These are phyloP conservation scores for Anabas testudineus DNA, from an alignment of 2,797 vertebrate genomes.

Conservation along the genomic window DNA sequence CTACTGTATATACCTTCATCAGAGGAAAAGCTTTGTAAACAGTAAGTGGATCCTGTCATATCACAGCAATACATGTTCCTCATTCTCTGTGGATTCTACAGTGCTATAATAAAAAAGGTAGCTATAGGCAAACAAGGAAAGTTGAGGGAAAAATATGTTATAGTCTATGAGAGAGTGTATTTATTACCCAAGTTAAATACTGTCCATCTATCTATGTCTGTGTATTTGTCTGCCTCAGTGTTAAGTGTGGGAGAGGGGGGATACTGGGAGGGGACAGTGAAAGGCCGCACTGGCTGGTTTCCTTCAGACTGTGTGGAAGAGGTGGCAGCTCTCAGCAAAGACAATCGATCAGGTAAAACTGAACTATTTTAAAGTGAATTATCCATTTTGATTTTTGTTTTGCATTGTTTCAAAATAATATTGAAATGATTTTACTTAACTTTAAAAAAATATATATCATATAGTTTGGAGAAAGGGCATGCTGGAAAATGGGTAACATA, in stretches of 20 bases:
- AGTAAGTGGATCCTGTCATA: constrained; percentile 20
- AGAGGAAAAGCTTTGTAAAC: constrained; percentile 32
- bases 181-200: neutral
- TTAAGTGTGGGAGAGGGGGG: constrained; percentile 94
- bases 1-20: neutral
- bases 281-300: constrained; percentile 93
- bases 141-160: neutral
- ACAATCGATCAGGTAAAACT: constrained; percentile 76
- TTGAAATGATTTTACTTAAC: too few relatives aligned
- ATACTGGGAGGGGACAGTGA: constrained; percentile 94
- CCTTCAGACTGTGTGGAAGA: constrained; percentile 94
- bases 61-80: constrained; percentile 32
- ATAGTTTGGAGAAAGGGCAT: neutral
- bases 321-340: constrained; percentile 87
- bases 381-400: neutral
- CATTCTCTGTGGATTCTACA: constrained; percentile 13
- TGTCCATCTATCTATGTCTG: constrained; percentile 20
- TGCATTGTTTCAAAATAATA: neutral
- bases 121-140: constrained; percentile 9
- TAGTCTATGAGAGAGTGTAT: constrained; percentile 1
- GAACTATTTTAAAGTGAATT: neutral
- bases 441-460: constrained; percentile 2
- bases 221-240: constrained; percentile 78
- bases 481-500: constrained; percentile 41
- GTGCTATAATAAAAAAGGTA: constrained; percentile 14